Evolutionary conservation across 2,888 invertebrate species (phyloP).

Genomic region (Thymelicus acteon): DNA sequence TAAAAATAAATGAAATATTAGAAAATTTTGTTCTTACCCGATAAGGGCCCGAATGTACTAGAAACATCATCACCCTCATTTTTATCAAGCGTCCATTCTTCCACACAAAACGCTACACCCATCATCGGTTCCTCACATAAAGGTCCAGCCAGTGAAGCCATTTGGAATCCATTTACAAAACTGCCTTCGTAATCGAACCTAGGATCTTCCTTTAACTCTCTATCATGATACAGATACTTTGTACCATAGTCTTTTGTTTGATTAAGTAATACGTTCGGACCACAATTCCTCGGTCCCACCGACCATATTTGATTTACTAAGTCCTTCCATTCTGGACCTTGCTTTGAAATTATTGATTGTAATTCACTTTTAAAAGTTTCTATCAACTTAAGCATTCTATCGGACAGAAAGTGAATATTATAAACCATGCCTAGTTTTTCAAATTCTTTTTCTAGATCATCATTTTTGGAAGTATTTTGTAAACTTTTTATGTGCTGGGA

Average conservation of each 20-base stretch:
- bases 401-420: constrained; percentile 63
- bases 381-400: constrained; percentile 75
- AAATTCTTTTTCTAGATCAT: constrained; percentile 63
- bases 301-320: constrained; percentile 92
- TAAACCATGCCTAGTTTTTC: constrained; percentile 61
- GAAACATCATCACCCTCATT: constrained; percentile 67
- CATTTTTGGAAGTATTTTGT: constrained; percentile 70
- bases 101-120: constrained; percentile 96
- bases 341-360: constrained; percentile 83
- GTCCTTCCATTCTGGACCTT: constrained; percentile 81
- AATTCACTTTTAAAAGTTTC: constrained; percentile 84
- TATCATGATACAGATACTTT: constrained; percentile 70
- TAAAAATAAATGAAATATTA: no score
- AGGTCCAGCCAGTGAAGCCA: constrained; percentile 95
- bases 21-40: constrained; percentile 65
- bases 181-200: constrained; percentile 89
- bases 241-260: constrained; percentile 87
- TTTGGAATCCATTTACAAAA: constrained; percentile 94
- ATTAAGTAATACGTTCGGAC: constrained; percentile 96
- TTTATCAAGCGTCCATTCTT: constrained; percentile 89
- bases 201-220: constrained; percentile 76
- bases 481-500: constrained; percentile 76
- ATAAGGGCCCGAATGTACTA: constrained; percentile 81
- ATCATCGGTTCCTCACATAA: constrained; percentile 98
- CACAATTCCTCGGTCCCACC: constrained; percentile 95